Evolutionary conservation across 2,113 vertebrate genomes (phyloP).

Genomic region (Crotalus tigris): DNA sequence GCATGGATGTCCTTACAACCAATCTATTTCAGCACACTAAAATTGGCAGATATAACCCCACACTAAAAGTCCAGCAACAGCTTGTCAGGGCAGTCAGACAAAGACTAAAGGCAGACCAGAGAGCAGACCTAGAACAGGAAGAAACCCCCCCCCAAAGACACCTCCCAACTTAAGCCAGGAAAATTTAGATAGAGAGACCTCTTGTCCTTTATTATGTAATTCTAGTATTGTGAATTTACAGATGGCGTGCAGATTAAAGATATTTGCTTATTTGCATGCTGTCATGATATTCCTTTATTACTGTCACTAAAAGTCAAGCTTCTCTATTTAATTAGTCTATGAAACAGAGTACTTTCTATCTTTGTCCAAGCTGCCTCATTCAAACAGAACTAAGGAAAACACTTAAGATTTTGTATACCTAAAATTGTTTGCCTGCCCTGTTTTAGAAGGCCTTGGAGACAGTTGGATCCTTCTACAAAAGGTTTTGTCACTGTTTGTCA

Average conservation of each 20-base stretch:
- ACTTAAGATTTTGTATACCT: not conserved
- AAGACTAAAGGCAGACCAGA: not conserved
- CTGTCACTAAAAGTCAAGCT: not conserved
- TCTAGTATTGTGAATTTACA: not conserved
- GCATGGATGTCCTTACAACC: not conserved
- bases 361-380: not conserved
- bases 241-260: not conserved
- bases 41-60: too few species aligned
- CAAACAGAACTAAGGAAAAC: not conserved
- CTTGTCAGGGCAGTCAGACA: not conserved
- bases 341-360: not conserved
- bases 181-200: not conserved
- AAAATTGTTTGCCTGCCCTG: not conserved
- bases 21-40: too few species aligned
- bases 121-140: not conserved
- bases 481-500: not conserved
- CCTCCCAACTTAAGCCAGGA: not conserved
- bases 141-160: not conserved
- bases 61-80: too few species aligned
- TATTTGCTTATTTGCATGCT: not conserved
- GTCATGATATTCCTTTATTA: not conserved
- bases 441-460: not conserved
- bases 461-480: constrained; percentile 17
- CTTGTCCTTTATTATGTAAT: not conserved
- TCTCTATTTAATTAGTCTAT: not conserved